Percentiles rank a stretch among this genome's conserved stretches.
These are phyloP conservation scores for Phylloscopus trochiloides DNA, from an alignment of 2,113 vertebrate genomes.

Conservation along the genomic window DNA sequence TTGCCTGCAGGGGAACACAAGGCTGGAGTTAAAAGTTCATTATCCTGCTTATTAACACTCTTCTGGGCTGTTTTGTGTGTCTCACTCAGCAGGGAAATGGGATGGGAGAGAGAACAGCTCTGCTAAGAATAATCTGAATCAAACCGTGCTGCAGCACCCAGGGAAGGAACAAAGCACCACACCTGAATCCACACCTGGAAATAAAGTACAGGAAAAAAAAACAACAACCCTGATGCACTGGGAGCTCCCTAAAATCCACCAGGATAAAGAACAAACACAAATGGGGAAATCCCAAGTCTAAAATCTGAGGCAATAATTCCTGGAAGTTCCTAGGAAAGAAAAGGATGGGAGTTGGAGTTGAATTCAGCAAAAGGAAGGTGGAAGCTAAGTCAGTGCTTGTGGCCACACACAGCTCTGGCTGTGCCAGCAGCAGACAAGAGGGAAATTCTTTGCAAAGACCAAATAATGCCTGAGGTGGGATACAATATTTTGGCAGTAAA, in stretches of 20 bases:
- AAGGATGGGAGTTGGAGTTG: neutral
- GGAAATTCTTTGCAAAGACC: neutral
- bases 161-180: neutral
- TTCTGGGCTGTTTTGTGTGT: neutral
- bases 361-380: neutral
- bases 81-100: neutral
- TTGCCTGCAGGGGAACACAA: slow-evolving; percentile 77
- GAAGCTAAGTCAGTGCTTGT: neutral
- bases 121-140: neutral
- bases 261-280: neutral
- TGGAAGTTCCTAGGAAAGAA: neutral
- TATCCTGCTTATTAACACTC: neutral
- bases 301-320: neutral
- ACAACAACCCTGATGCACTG: neutral
- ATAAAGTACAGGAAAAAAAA: neutral
- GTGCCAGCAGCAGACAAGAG: neutral
- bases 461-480: neutral
- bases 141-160: neutral
- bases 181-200: neutral
- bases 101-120: neutral
- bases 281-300: rapidly evolving
- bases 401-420: neutral
- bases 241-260: neutral
- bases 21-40: neutral
- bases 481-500: neutral